Percentiles rank a stretch among this genome's conserved stretches.
Evolutionary conservation across 1,140 invertebrate species (phyloP).

Genomic region (Saccostrea glomerata): DNA sequence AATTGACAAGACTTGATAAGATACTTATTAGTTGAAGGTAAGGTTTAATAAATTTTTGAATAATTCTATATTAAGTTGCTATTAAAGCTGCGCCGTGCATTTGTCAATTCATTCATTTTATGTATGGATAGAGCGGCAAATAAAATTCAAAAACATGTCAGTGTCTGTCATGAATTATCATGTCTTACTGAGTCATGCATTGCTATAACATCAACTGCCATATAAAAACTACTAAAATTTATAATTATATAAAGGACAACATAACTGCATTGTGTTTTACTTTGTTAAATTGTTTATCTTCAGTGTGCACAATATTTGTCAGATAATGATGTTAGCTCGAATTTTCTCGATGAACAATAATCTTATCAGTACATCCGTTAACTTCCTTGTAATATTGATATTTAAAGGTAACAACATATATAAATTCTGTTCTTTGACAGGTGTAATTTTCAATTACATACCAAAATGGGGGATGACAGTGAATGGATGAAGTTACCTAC

Average conservation of each 20-base stretch:
- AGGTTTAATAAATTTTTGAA: background rate
- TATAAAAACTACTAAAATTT: background rate
- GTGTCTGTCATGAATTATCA: background rate
- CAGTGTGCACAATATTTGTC: background rate
- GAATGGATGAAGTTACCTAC: constrained; percentile 95
- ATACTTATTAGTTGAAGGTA: background rate
- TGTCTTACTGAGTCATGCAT: background rate
- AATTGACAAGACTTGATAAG: background rate
- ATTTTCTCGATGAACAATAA: background rate
- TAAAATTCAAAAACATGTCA: constrained; percentile 31
- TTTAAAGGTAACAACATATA: too few species aligned
- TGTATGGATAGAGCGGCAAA: background rate
- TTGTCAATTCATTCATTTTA: background rate
- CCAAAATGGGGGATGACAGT: constrained; percentile 83
- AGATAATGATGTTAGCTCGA: background rate
- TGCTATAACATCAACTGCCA: background rate
- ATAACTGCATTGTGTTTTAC: background rate
- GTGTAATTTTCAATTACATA: background rate
- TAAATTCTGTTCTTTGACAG: background rate
- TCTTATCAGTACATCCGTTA: background rate
- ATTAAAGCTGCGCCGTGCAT: background rate
- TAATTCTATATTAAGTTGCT: background rate
- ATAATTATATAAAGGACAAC: background rate
- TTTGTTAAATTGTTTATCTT: too few species aligned
- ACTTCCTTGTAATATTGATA: too few species aligned